Base-by-base conservation (phyloP, 2,113 vertebrate species). In the Coptodon bakossiorum region DNA sequence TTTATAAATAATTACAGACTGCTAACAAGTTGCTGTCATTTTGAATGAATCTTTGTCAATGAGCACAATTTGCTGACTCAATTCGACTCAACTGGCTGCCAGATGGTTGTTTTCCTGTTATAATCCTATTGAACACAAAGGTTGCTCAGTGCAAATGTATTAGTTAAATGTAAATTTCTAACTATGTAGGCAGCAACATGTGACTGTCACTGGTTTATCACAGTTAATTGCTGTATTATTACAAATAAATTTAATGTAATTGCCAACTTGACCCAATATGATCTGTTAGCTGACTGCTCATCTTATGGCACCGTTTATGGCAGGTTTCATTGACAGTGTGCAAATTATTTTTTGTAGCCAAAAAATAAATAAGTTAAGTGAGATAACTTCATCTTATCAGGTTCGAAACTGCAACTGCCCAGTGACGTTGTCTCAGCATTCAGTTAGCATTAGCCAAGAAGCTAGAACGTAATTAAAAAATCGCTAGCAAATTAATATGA, bases 101-200 rank as follows among this genome's bases (percentile, higher is more conserved):
- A 66, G 34, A 38, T 22, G 10, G 19, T 22, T 66, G 19, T 66
- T 38, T 22, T 66, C 34, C 19, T 38, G 6, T 66, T 13, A 3
- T 66, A 66, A 13, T 66, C 19, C 61, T 66, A 13, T 66, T 38
- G 31, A 66, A 66, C 34, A 38, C 19, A 38, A 38, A 66, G 19
- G 6, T 66, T 22, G 61, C 61, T 66, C 31, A 66, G 61, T 7
- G 61, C 61, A 68, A 68, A 68, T 68, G 34, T 38, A 68, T 38
- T 68, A 68, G 0, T 68, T 68, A 68, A 68, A 5, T 68, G 34
- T 68, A 68, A 68, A 13, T 22, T 38, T 38, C 34, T 22, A 38
- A 22, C 34, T 38, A 66, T 38, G 34, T 22, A 66, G 19, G 61
- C 61, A 66, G 19, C 34, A 38, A 66, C 19, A n/a, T n/a, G 34